Evolutionary conservation across 2,113 vertebrate genomes (phyloP).

Genomic region (Sander lucioperca): DNA sequence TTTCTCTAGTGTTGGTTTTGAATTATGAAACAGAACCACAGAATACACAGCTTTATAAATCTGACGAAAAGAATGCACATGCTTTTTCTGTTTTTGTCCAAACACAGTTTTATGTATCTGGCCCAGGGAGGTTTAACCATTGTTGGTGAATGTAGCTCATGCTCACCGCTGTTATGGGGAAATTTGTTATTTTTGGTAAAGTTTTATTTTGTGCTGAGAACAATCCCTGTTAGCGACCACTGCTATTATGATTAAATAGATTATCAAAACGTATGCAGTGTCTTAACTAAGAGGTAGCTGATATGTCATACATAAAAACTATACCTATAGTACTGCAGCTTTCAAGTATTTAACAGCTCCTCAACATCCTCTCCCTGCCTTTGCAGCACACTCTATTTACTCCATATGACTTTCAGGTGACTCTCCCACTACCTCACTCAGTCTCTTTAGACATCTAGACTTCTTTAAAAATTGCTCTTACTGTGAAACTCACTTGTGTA

Average conservation of each 20-base stretch:
- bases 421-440: conserved; percentile 7
- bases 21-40: background rate
- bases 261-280: background rate
- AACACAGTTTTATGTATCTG: background rate
- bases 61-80: background rate
- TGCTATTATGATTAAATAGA: background rate
- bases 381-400: conserved; percentile 1
- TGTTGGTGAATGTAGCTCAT: background rate
- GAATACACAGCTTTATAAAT: background rate
- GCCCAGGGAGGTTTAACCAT: background rate
- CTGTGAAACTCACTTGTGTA: conserved; percentile 37
- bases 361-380: background rate
- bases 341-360: conserved; percentile 4
- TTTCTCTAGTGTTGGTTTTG: background rate
- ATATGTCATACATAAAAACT: background rate
- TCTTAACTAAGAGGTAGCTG: background rate
- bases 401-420: conserved; percentile 20
- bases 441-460: conserved; percentile 25
- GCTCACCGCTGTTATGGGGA: background rate
- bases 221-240: background rate
- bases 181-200: background rate
- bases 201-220: background rate
- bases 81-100: background rate
- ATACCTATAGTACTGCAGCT: background rate
- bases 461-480: conserved; percentile 23